phyloP scores from a whole-genome alignment of 2,113 vertebrate species.

The Himantopus leucocephalus region DNA sequence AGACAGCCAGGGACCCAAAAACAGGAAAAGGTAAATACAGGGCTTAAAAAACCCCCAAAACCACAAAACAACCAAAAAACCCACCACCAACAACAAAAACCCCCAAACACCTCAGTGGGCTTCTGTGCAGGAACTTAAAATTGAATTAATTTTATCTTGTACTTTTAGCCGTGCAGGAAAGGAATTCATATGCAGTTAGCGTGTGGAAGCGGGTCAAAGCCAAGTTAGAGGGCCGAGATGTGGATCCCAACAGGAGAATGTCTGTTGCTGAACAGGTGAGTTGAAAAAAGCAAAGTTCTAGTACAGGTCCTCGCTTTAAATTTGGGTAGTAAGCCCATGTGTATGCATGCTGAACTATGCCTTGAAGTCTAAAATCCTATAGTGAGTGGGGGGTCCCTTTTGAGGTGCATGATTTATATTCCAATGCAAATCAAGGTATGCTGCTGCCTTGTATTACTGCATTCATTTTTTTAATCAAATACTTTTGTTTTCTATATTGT shows the following conservation, averaged over 20 bases:
- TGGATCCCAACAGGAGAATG: conserved; percentile 96
- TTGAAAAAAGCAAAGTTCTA: not conserved
- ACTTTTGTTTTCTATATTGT: not conserved
- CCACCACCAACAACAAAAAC: not conserved
- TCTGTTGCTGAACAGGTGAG: conserved; percentile 96
- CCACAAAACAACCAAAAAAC: not conserved
- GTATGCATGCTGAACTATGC: not conserved
- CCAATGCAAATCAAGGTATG: not conserved
- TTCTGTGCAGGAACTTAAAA: not conserved
- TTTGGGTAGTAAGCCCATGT: not conserved
- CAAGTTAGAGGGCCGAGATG: conserved; percentile 96
- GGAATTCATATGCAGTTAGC: conserved; percentile 98
- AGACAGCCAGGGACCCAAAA: conserved; percentile 95
- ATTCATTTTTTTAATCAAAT: not conserved
- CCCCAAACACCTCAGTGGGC: not conserved
- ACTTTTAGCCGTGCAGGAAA: conserved; percentile 91
- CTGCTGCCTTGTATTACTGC: not conserved
- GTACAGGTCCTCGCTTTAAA: not conserved
- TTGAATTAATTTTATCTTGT: not conserved
- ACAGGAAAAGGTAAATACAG: conserved; percentile 90
- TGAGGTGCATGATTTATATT: not conserved
- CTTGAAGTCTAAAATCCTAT: not conserved
- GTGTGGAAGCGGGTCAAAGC: conserved; percentile 99
- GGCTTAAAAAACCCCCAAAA: not conserved
- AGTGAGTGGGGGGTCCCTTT: not conserved